A percentile compares a stretch with the other conserved stretches of the same genome.
phyloP scores from a whole-genome alignment of 2,888 invertebrate genomes.

The Acrobasis suavella region DNA sequence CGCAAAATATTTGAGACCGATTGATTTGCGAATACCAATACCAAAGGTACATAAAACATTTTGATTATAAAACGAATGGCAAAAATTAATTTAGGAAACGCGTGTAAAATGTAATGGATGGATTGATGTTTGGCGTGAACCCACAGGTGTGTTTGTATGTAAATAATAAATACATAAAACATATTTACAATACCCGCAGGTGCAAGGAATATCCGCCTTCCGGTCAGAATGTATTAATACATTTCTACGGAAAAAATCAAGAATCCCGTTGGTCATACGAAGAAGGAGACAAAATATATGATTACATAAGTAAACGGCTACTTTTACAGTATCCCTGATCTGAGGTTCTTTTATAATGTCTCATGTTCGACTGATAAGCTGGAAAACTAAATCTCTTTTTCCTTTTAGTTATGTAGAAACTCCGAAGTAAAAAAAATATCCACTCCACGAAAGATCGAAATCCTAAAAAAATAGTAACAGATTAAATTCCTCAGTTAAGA shows the following conservation, averaged over 20 bases:
- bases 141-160: slow-evolving; percentile 36
- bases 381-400: no score
- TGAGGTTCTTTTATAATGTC: no score
- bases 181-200: slow-evolving; percentile 50
- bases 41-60: background rate
- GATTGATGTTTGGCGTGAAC: background rate
- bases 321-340: no score
- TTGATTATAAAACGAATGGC: background rate
- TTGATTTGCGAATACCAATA: background rate
- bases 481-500: no score
- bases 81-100: background rate
- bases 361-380: no score
- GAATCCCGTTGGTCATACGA: slow-evolving; percentile 6
- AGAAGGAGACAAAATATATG: background rate
- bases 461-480: no score
- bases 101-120: background rate
- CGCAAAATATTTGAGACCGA: background rate
- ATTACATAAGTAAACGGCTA: no score
- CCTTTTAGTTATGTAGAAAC: no score
- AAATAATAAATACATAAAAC: slow-evolving; percentile 49
- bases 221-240: slow-evolving; percentile 50
- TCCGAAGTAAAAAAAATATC: no score
- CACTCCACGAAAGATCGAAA: no score
- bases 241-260: slow-evolving; percentile 29
- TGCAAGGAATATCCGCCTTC: slow-evolving; percentile 39